Evolutionary conservation across 2,797 vertebrate genomes (phyloP).

Genomic region (Danio tinwini): DNA sequence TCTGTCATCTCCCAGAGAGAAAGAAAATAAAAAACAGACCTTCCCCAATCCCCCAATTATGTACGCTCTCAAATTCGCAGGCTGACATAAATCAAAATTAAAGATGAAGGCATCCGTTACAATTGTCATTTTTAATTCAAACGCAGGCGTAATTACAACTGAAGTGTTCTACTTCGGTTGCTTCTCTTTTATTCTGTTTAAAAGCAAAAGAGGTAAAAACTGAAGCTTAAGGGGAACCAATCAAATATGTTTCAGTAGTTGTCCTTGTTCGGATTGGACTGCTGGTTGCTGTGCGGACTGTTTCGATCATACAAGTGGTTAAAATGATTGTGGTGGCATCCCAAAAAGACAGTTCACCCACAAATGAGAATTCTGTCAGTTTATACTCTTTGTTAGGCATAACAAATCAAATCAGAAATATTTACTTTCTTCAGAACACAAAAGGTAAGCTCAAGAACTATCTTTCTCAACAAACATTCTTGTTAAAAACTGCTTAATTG

Average conservation of each 20-base stretch:
- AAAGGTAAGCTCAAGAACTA: not conserved
- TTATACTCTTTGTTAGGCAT: too few relatives aligned
- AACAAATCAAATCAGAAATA: not conserved
- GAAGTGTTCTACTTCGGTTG: conserved; percentile 65
- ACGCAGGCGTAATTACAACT: conserved; percentile 74
- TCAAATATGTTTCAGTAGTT: conserved; percentile 52
- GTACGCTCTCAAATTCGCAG: conserved; percentile 70
- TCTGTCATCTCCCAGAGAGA: conserved; percentile 47
- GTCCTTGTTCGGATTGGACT: conserved; percentile 38
- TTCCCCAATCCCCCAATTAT: conserved; percentile 73
- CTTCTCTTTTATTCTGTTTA: conserved; percentile 67
- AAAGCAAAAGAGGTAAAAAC: conserved; percentile 69
- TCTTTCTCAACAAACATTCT: too few relatives aligned
- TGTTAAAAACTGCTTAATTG: too few relatives aligned
- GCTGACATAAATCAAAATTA: conserved; percentile 80
- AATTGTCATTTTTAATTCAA: conserved; percentile 77
- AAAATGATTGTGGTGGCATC: not conserved
- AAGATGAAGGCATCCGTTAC: conserved; percentile 80
- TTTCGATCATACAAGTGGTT: conserved; percentile 10
- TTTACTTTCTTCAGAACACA: not conserved
- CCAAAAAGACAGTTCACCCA: not conserved
- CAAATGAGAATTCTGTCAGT: not conserved
- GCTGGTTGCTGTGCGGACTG: conserved; percentile 23
- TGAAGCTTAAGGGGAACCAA: conserved; percentile 72
- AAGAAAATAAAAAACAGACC: conserved; percentile 59